Evolutionary conservation across 1,140 invertebrate genomes (phyloP).

Genomic region (Pseudomyrmex sp.): DNA sequence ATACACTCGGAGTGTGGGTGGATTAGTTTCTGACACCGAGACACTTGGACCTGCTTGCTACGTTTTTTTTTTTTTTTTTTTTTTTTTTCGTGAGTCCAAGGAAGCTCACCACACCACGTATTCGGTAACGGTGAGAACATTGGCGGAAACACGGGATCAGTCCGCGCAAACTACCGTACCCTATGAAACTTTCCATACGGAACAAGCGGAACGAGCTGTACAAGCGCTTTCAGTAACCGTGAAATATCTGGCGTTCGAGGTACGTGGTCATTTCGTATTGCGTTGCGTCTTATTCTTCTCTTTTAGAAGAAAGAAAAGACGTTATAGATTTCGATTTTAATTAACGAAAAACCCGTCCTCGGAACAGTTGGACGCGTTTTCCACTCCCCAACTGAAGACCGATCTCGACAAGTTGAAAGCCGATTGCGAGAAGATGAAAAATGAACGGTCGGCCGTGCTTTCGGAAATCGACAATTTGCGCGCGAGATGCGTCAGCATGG

Average conservation of each 20-base stretch:
- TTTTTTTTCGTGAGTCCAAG: conserved; percentile 70
- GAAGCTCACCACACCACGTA: conserved; percentile 70
- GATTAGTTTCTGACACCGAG: not conserved
- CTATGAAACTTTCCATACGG: conserved; percentile 69
- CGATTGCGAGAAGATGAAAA: conserved; percentile 84
- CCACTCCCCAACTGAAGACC: conserved; percentile 85
- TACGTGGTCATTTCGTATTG: conserved; percentile 73
- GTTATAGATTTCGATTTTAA: not conserved
- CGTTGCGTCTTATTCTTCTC: not conserved
- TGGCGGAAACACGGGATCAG: conserved; percentile 73
- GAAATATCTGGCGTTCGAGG: conserved; percentile 90
- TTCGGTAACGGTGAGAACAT: conserved; percentile 39
- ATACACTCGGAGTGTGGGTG: conserved; percentile 8
- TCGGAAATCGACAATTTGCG: conserved; percentile 85
- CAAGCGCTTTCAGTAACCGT: conserved; percentile 90
- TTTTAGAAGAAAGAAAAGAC: not conserved
- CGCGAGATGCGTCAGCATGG: conserved; percentile 84
- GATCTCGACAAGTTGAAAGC: conserved; percentile 84
- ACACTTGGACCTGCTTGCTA: not conserved
- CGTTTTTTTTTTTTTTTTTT: not conserved
- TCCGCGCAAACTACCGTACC: conserved; percentile 73
- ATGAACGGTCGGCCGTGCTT: conserved; percentile 84
- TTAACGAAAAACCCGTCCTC: conserved; percentile 55
- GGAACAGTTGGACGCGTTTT: conserved; percentile 87
- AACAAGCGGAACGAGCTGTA: conserved; percentile 83